phyloP scores from a whole-genome alignment of 1,140 invertebrate species.

The Bombus breviceps region DNA sequence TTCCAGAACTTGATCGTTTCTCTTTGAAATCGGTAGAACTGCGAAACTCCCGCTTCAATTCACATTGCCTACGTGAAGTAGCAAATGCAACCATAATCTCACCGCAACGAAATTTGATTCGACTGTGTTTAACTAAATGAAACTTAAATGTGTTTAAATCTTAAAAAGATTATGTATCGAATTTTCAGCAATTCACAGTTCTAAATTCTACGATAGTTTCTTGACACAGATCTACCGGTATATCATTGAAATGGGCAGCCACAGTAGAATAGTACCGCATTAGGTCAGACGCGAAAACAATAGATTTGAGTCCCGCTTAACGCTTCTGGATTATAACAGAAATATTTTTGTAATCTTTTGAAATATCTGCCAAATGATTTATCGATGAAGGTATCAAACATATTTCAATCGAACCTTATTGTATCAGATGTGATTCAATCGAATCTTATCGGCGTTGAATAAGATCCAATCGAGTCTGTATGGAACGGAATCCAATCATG shows the following conservation, averaged over 20 bases:
- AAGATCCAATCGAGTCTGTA: constrained; percentile 6
- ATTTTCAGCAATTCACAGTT: not conserved
- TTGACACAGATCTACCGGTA: not conserved
- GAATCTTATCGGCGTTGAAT: not conserved
- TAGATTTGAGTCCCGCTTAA: not conserved
- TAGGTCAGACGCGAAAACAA: not conserved
- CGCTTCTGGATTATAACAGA: not conserved
- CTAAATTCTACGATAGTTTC: not conserved
- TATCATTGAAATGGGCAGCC: not conserved
- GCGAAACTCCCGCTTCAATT: too few relatives aligned
- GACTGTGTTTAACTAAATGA: not conserved
- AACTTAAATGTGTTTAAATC: not conserved
- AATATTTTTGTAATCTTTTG: not conserved
- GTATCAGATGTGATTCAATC: not conserved
- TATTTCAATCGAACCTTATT: not conserved
- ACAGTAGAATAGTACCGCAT: not conserved
- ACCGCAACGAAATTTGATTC: not conserved
- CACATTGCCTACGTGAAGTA: not conserved
- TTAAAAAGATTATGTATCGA: not conserved
- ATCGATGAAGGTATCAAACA: not conserved
- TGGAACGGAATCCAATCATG: constrained; percentile 19
- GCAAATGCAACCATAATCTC: not conserved
- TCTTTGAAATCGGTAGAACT: constrained; percentile 27
- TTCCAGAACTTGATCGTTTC: not conserved
- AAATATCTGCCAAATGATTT: not conserved